These are phyloP conservation scores for Climacteris rufus DNA, from an alignment of 2,113 vertebrate species.

Conservation along the genomic window DNA sequence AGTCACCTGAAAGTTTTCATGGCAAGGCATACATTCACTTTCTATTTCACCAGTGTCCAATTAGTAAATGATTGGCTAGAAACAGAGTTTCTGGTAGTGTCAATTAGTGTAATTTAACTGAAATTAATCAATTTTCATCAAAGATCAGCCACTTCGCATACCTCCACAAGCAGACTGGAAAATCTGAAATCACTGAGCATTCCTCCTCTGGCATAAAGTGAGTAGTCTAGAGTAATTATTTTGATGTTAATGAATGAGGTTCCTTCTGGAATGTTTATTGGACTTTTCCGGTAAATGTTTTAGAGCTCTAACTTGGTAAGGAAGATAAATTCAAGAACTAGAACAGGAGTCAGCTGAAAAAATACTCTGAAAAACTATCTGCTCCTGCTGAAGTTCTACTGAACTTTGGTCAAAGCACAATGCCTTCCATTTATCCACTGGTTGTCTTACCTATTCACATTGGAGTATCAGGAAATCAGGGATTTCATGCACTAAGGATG, in stretches of 20 bases:
- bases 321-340: background rate
- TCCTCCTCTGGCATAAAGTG: background rate
- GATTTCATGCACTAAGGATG: background rate
- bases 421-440: background rate
- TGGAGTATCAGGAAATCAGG: background rate
- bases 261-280: background rate
- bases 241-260: background rate
- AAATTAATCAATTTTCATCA: background rate
- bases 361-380: background rate
- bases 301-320: background rate
- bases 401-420: background rate
- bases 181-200: background rate
- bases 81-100: background rate
- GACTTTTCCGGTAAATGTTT: background rate
- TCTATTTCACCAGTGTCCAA: background rate
- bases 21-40: background rate
- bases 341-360: background rate
- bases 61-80: background rate
- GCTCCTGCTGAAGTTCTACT: background rate
- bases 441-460: background rate
- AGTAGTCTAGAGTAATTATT: background rate
- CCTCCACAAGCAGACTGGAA: background rate
- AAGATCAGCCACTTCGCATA: background rate
- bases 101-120: background rate
- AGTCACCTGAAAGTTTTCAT: background rate